Conservation (phyloP, 2,888 invertebrate species). For the Fragum whitleyi region DNA sequence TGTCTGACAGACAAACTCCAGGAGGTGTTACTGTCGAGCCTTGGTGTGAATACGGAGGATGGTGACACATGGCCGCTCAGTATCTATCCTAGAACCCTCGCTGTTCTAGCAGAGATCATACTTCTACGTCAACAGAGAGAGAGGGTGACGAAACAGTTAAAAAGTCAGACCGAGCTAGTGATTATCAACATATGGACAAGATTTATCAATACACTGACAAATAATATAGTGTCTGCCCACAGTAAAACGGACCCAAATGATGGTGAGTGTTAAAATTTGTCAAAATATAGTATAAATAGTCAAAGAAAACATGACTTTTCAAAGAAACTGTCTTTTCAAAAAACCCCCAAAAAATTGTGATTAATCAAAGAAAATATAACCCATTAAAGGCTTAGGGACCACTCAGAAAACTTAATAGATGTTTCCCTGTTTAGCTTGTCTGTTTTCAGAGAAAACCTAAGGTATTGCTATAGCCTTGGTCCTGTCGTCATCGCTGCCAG, state of each 20-base stretch:
- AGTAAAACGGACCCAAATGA: conserved; percentile 78
- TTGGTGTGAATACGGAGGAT: conserved; percentile 91
- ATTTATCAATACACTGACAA: conserved; percentile 94
- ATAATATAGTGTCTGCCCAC: conserved; percentile 90
- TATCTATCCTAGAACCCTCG: conserved; percentile 91
- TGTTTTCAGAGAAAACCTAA: no score
- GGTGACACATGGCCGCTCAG: conserved; percentile 90
- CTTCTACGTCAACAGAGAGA: conserved; percentile 87
- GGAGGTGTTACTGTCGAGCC: conserved; percentile 88
- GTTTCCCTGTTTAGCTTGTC: no score
- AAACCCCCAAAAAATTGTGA: no score
- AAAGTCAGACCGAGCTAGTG: conserved; percentile 94
- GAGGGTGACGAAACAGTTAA: conserved; percentile 88
- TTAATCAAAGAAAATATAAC: no score
- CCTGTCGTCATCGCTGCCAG: no score
- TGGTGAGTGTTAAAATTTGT: conserved; percentile 71
- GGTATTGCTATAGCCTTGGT: no score
- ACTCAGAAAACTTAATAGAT: no score
- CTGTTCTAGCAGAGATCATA: conserved; percentile 93
- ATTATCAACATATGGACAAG: conserved; percentile 97
- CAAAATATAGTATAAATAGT: no score
- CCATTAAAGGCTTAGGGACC: no score
- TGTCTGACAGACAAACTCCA: conserved; percentile 89
- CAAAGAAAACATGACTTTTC: no score
- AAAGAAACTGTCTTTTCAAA: no score